These are phyloP conservation scores for Cephalopholis sonnerati DNA, from an alignment of 2,113 vertebrate species.

Conservation along the genomic window DNA sequence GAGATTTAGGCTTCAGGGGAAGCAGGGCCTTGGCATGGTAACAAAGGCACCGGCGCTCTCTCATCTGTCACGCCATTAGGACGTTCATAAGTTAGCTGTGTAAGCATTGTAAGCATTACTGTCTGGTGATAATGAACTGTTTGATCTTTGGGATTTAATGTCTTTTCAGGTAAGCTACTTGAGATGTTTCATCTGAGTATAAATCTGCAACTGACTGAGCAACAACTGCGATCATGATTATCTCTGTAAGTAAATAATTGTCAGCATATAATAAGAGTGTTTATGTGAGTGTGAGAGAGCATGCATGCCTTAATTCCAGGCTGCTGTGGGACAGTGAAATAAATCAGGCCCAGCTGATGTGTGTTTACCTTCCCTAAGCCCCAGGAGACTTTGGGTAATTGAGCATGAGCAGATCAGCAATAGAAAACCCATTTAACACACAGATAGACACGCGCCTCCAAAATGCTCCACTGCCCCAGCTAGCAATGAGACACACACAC, in stretches of 20 bases:
- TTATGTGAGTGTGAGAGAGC: constrained; percentile 13
- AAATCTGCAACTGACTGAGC: constrained; percentile 33
- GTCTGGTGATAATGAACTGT: constrained; percentile 39
- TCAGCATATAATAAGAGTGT: background rate
- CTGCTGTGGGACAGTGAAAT: constrained; percentile 84
- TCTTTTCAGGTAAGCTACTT: constrained; percentile 10
- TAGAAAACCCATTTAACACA: constrained; percentile 81
- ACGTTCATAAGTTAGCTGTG: constrained; percentile 47
- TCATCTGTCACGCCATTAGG: constrained; percentile 48
- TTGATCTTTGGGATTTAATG: constrained; percentile 33
- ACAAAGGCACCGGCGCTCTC: constrained; percentile 63
- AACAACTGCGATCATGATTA: constrained; percentile 10
- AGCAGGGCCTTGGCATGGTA: constrained; percentile 70
- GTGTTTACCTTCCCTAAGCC: constrained; percentile 82
- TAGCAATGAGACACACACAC: constrained; percentile 26
- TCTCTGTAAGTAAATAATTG: constrained; percentile 6
- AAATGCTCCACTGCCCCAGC: constrained; percentile 29
- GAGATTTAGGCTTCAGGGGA: constrained; percentile 60
- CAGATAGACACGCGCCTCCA: constrained; percentile 67
- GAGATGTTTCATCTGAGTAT: constrained; percentile 21
- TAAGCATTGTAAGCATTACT: constrained; percentile 14
- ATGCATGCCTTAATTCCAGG: constrained; percentile 73
- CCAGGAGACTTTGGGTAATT: constrained; percentile 83
- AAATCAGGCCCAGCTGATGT: constrained; percentile 86
- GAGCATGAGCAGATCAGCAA: constrained; percentile 85